These are phyloP conservation scores for Agelastica alni DNA, from an alignment of 2,888 invertebrate species.

Conservation along the genomic window DNA sequence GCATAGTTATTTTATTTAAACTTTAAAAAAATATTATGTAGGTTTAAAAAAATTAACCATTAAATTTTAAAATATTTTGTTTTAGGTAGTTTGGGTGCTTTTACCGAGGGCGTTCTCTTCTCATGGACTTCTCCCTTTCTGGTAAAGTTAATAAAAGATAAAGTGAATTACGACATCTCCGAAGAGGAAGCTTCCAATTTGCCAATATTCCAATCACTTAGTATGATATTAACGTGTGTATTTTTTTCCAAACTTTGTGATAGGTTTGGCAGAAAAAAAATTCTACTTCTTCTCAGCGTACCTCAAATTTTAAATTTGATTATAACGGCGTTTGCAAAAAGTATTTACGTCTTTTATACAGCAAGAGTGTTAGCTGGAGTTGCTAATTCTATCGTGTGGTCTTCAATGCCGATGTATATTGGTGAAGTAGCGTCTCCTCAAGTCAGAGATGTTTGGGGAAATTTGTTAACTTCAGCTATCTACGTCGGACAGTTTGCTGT, in stretches of 20 bases:
- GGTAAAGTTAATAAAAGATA: conserved; percentile 43
- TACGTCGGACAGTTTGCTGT: conserved; percentile 11
- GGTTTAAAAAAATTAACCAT: too few species aligned
- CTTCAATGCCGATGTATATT: conserved; percentile 18
- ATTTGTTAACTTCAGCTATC: conserved; percentile 2
- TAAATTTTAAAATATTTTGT: too few species aligned
- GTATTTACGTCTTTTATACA: conserved; percentile 44
- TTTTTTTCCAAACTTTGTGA: conserved; percentile 42
- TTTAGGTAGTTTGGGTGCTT: conserved; percentile 10
- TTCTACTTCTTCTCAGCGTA: conserved; percentile 41
- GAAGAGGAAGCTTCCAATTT: conserved; percentile 48
- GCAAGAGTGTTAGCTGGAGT: conserved; percentile 41
- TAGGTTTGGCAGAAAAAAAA: conserved; percentile 46
- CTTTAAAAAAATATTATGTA: too few species aligned
- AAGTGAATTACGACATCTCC: conserved; percentile 41
- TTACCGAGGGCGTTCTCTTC: conserved; percentile 6
- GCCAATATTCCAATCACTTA: conserved; percentile 36
- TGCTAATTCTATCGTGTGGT: conserved; percentile 39
- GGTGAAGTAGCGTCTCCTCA: conserved; percentile 22
- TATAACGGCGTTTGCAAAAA: conserved; percentile 36
- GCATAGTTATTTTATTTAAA: too few species aligned
- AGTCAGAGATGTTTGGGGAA: conserved; percentile 24
- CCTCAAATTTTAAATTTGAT: conserved; percentile 43
- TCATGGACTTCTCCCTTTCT: conserved; percentile 49
- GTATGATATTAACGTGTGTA: conserved; percentile 39